Base-by-base conservation (phyloP, 2,888 invertebrate species). In the Lasius platythorax region DNA sequence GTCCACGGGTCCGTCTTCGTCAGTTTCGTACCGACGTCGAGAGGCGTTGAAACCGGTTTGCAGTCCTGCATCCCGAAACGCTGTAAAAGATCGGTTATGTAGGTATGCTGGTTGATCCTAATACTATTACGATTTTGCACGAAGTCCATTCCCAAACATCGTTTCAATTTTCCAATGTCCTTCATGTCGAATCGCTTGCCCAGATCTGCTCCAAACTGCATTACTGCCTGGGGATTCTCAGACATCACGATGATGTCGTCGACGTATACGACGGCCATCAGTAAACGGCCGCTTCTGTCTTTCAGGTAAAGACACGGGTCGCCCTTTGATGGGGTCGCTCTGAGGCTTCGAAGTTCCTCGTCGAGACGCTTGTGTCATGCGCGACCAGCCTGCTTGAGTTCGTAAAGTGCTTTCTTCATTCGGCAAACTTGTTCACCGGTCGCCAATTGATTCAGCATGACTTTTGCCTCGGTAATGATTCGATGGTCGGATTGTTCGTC, bases 381-480 rank as follows among this genome's bases (percentile, higher is more conserved):
- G 0, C 72, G n/a, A 0, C 64, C 40, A 2, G 73, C 56, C 23
- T 82, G 82, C 0, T 56, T 40, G 8, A 82, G 64, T 8, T 73
- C 72, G 40, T 82, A 82, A 3, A 82, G 11, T 0, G 66, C n/a
- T 11, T 66, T 72, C 4, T 66, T 53, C 18, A 66, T 33, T 4
- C 2, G 23, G 56, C 78, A 78, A 1, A 75, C 75, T 11, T 28
- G 33, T 0, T 74, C 63, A 18, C 43, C 63, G 8, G 5, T 33
- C 3, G 58, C 37, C 9, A 40, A 40, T 40, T 9, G 40, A 40
- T 11, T 6, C 3, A 74, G 74, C 63, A 63, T 74, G 2, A 23
- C 9, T 6, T 37, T 61, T 4, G 74, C 74, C n/a, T 61, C 40
- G 40, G 40, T 9, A 9, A 40, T 40, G 40, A 40, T 8, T 64